phyloP scores from a whole-genome alignment of 2,113 vertebrate genomes.

The Mustelus asterias region DNA sequence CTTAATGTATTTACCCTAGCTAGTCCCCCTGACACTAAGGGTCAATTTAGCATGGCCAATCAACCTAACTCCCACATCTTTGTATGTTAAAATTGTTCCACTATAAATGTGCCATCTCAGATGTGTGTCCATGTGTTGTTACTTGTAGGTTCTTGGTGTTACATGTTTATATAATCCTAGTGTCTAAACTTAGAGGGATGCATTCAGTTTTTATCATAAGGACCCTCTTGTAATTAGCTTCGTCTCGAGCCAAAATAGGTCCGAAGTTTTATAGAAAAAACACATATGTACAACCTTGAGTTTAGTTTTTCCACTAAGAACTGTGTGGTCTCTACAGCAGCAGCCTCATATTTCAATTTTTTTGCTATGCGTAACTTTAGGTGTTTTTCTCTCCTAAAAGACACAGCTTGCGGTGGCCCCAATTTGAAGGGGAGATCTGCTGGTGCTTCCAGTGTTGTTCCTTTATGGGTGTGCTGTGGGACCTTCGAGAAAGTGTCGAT shows the following conservation, averaged over 20 bases:
- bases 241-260: neutral
- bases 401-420: neutral
- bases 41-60: too few relatives aligned
- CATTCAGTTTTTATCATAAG: neutral
- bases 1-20: too few relatives aligned
- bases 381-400: neutral
- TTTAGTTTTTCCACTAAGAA: neutral
- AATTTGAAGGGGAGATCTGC: neutral
- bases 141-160: neutral
- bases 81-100: neutral
- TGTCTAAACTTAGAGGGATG: neutral
- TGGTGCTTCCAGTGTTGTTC: neutral
- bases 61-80: too few relatives aligned
- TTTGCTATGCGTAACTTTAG: neutral
- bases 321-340: neutral
- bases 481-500: neutral
- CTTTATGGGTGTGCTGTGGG: neutral
- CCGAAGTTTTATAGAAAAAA: neutral
- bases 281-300: neutral
- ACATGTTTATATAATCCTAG: neutral
- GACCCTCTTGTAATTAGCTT: neutral
- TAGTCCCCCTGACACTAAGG: too few relatives aligned
- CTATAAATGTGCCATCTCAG: neutral
- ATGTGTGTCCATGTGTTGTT: neutral
- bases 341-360: neutral